phyloP scores from a whole-genome alignment of 1,140 invertebrate species.

The Dolichoris vasculosae region DNA sequence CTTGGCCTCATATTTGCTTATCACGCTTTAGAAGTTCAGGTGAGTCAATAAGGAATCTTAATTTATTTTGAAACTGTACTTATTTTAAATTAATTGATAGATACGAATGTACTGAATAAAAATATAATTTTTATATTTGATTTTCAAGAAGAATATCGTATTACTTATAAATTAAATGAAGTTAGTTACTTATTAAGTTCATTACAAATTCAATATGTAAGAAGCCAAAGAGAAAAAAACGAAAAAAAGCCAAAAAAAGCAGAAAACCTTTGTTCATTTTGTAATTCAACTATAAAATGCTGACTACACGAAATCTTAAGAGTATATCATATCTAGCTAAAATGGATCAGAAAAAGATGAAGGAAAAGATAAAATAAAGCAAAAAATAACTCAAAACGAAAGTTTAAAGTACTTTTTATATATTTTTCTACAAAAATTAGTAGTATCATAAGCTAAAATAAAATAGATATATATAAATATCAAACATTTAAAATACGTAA shows the following conservation, averaged over 20 bases:
- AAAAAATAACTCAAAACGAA: too few species aligned
- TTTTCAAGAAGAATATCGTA: too few species aligned
- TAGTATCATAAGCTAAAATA: too few species aligned
- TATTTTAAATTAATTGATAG: background rate
- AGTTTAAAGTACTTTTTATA: background rate
- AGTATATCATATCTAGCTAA: background rate
- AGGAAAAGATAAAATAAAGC: background rate
- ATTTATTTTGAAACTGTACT: background rate
- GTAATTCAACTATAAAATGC: slow-evolving; percentile 13
- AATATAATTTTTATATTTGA: too few species aligned
- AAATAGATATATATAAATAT: too few species aligned
- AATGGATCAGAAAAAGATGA: background rate
- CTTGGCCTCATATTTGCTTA: slow-evolving; percentile 99
- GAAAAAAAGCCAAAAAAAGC: background rate
- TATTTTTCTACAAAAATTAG: background rate
- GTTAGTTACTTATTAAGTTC: too few species aligned
- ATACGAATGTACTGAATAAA: background rate
- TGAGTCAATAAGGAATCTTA: slow-evolving; percentile 73
- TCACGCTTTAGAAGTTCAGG: slow-evolving; percentile 99
- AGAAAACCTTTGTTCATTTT: slow-evolving; percentile 10
- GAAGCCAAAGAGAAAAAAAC: background rate
- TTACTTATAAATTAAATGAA: too few species aligned
- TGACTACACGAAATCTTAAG: slow-evolving; percentile 17
- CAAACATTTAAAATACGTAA: too few species aligned
- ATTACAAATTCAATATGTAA: too few species aligned